Evolutionary conservation across 2,888 invertebrate genomes (phyloP).

Genomic region (Empis stercorea): DNA sequence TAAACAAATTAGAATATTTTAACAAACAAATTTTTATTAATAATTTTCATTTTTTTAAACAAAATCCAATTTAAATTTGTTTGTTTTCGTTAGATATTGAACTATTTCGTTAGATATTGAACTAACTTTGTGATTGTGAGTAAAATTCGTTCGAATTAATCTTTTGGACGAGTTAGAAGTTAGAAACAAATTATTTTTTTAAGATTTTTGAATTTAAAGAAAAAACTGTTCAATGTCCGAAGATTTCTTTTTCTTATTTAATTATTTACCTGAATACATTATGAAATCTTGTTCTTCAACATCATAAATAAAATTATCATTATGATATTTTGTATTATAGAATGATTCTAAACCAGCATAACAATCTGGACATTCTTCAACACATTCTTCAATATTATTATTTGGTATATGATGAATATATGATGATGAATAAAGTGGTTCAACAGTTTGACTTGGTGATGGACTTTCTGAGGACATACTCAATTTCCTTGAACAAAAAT

Average conservation of each 20-base stretch:
- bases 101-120: too few species aligned
- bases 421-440: background rate
- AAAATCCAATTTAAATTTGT: too few species aligned
- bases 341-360: constrained; percentile 16
- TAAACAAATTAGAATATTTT: too few species aligned
- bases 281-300: constrained; percentile 11
- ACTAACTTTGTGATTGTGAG: too few species aligned
- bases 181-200: too few species aligned
- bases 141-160: too few species aligned
- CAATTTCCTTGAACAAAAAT: constrained; percentile 10
- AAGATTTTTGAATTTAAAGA: too few species aligned
- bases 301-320: constrained; percentile 7
- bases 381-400: constrained; percentile 11
- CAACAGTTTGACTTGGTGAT: constrained; percentile 36
- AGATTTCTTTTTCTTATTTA: background rate
- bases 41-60: too few species aligned
- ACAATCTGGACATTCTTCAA: constrained; percentile 13
- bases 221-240: too few species aligned
- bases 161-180: too few species aligned
- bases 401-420: constrained; percentile 46
- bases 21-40: too few species aligned
- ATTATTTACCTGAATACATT: constrained; percentile 14
- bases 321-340: constrained; percentile 13
- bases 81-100: too few species aligned
- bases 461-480: constrained; percentile 34